Percentiles rank a stretch among this genome's conserved stretches.
Evolutionary conservation across 2,888 invertebrate genomes (phyloP).

Genomic region (Drosophila austrosaltans): DNA sequence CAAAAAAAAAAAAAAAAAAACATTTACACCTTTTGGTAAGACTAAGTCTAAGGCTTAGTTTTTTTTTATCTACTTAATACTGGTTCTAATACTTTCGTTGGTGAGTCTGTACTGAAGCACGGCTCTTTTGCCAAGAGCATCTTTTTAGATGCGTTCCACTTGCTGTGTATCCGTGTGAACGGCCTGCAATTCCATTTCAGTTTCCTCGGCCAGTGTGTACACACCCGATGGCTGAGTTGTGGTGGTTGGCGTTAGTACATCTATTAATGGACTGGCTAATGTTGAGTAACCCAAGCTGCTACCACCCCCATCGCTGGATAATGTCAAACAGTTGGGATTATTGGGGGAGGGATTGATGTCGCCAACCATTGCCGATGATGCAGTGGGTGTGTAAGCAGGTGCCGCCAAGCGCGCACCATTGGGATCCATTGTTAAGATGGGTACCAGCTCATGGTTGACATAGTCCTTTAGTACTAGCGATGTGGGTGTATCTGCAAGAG

Average conservation of each 20-base stretch:
- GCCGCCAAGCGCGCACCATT: conserved; percentile 68
- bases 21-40: conserved; percentile 3
- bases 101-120: not conserved
- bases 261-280: conserved; percentile 71
- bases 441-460: conserved; percentile 83
- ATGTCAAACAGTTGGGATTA: conserved; percentile 49
- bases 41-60: conserved; percentile 6
- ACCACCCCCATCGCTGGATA: conserved; percentile 49
- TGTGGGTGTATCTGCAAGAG: conserved; percentile 84
- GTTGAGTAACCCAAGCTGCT: conserved; percentile 48
- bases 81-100: conserved; percentile 15
- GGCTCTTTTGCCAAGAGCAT: not conserved
- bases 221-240: conserved; percentile 83
- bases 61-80: conserved; percentile 13
- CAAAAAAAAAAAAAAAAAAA: conserved; percentile 6
- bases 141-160: conserved; percentile 73
- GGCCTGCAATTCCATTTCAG: conserved; percentile 85
- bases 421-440: conserved; percentile 83
- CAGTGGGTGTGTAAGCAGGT: conserved; percentile 56
- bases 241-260: conserved; percentile 66
- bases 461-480: conserved; percentile 83
- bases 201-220: conserved; percentile 85
- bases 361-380: conserved; percentile 12
- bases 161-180: conserved; percentile 81
- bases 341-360: conserved; percentile 39